Conservation (phyloP, 2,888 invertebrate genomes). For the Metalampra italica region DNA sequence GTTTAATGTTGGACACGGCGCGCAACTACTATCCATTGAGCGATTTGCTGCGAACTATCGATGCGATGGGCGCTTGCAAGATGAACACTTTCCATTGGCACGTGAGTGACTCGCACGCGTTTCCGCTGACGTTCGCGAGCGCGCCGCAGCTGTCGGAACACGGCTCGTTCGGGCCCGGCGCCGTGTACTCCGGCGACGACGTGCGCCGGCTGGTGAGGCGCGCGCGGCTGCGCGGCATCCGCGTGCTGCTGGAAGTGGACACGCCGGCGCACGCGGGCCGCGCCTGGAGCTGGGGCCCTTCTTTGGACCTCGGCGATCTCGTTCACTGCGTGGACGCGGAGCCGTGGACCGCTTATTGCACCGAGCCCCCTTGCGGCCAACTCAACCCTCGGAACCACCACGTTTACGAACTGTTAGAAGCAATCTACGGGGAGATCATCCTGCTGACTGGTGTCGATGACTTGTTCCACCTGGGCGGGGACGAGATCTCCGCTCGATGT, state of each 20-base stretch:
- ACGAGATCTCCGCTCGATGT: conserved; percentile 85
- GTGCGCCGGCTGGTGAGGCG: conserved; percentile 85
- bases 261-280: conserved; percentile 90
- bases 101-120: conserved; percentile 91
- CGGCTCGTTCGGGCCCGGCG: conserved; percentile 88
- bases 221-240: conserved; percentile 88
- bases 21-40: conserved; percentile 88
- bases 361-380: conserved; percentile 90
- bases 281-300: conserved; percentile 87
- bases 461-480: conserved; percentile 87
- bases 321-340: conserved; percentile 85
- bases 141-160: conserved; percentile 85
- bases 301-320: conserved; percentile 82
- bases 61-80: conserved; percentile 92
- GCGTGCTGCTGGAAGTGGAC: conserved; percentile 92
- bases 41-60: conserved; percentile 83
- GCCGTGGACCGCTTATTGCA: conserved; percentile 84
- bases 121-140: conserved; percentile 87
- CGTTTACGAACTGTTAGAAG: conserved; percentile 83
- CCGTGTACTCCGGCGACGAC: conserved; percentile 83
- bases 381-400: conserved; percentile 86
- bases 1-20: conserved; percentile 93
- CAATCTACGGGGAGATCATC: conserved; percentile 85
- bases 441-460: conserved; percentile 86
- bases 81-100: conserved; percentile 96